A percentile compares a stretch with the other conserved stretches of the same genome.
These are phyloP conservation scores for Pammene fasciana DNA, from an alignment of 2,888 invertebrate genomes.

Conservation along the genomic window DNA sequence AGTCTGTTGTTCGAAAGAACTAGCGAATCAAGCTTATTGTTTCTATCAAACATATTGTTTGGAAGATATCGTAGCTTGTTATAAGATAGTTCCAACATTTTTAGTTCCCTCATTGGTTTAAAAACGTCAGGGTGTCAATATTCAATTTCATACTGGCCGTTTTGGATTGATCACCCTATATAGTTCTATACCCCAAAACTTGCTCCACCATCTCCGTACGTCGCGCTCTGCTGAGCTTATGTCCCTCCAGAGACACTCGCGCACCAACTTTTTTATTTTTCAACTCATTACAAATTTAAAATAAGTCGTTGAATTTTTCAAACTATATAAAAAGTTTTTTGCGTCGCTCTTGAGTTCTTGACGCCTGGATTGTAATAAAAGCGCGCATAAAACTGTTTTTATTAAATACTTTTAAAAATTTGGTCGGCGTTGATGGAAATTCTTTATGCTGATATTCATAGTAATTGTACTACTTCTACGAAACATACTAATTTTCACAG, in stretches of 20 bases:
- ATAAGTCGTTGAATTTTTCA: conserved; percentile 38
- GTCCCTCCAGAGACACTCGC: conserved; percentile 30
- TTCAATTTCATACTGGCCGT: not conserved
- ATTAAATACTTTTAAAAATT: conserved; percentile 9
- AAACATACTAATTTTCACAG: too few species aligned
- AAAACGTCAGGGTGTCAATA: not conserved
- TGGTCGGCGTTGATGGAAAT: conserved; percentile 10
- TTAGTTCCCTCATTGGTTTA: not conserved
- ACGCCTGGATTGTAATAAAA: conserved; percentile 28
- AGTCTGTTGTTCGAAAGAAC: too few species aligned
- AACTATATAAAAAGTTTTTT: conserved; percentile 37
- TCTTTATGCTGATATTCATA: not conserved
- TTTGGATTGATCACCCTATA: too few species aligned
- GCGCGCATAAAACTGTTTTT: conserved; percentile 9
- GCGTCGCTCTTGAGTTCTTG: not conserved
- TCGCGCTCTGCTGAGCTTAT: conserved; percentile 37
- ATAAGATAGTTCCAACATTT: not conserved
- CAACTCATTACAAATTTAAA: conserved; percentile 41
- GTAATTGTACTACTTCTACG: too few species aligned
- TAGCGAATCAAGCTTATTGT: too few species aligned
- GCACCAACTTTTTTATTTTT: conserved; percentile 38
- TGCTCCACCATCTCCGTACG: conserved; percentile 3
- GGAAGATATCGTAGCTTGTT: too few species aligned
- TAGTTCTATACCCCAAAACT: conserved; percentile 21
- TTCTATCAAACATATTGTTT: too few species aligned